Conservation (phyloP, 2,797 vertebrate species). For the Tokudaia muenninki region DNA sequence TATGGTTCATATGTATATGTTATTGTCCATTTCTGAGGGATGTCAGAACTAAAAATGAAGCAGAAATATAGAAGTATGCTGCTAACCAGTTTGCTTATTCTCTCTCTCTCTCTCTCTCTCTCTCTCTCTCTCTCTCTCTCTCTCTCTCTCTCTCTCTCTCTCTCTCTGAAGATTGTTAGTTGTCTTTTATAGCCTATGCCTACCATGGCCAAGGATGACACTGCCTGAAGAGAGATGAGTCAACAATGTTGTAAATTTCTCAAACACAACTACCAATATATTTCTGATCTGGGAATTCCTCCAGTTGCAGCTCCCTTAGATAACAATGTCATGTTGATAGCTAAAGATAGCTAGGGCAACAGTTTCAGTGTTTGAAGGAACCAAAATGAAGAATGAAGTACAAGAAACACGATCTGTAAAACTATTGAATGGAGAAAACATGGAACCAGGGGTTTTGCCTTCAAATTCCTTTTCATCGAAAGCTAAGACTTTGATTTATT, state of each 20-base stretch:
- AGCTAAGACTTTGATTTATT: neutral
- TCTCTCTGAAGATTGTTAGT: no score
- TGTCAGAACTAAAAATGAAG: neutral
- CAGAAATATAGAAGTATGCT: neutral
- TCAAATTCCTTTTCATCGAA: slow-evolving; percentile 20
- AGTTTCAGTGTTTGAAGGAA: neutral
- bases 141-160: neutral
- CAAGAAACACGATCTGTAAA: neutral
- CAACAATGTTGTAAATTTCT: neutral
- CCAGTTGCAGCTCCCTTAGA: neutral
- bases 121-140: neutral
- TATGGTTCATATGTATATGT: neutral
- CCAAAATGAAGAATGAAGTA: neutral
- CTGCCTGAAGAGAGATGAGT: neutral
- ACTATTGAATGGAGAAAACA: neutral
- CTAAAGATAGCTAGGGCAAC: neutral
- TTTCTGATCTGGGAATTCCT: neutral
- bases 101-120: neutral
- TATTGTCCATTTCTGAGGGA: neutral
- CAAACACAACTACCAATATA: neutral
- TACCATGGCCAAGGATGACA: neutral
- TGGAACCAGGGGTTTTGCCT: neutral
- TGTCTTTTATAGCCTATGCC: neutral
- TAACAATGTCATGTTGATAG: neutral
- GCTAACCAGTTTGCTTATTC: neutral